phyloP scores from a whole-genome alignment of 2,797 vertebrate species.

The Hybognathus amarus region DNA sequence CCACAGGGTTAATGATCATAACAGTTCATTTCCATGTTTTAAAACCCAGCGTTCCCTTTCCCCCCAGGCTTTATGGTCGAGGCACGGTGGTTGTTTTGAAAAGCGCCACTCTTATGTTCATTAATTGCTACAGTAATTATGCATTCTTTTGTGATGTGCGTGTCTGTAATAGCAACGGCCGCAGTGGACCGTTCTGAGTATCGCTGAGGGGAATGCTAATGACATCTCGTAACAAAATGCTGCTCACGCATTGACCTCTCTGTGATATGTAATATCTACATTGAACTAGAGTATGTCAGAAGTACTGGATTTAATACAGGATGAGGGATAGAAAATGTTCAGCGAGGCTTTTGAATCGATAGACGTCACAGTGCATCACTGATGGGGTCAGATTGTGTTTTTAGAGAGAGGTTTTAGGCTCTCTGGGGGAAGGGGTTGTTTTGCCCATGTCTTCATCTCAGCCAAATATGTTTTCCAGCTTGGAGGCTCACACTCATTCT shows the following conservation, averaged over 20 bases:
- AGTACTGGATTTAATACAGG: neutral
- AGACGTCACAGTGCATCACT: neutral
- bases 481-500: neutral
- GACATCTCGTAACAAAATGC: conserved; percentile 26
- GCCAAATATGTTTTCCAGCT: neutral
- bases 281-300: neutral
- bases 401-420: conserved; percentile 7
- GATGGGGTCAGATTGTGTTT: conserved; percentile 25
- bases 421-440: conserved; percentile 3
- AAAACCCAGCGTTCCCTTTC: neutral
- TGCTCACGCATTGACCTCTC: conserved; percentile 5
- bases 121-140: conserved; percentile 53
- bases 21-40: conserved; percentile 43
- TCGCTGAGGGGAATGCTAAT: conserved; percentile 43
- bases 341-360: conserved; percentile 6
- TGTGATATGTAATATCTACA: neutral
- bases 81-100: conserved; percentile 40
- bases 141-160: conserved; percentile 35
- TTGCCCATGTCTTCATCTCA: neutral
- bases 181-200: conserved; percentile 5
- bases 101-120: conserved; percentile 41
- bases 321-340: neutral
- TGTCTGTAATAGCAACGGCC: conserved; percentile 27
- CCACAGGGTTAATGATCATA: conserved; percentile 48
- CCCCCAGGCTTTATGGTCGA: conserved; percentile 23